Evolutionary conservation across 2,888 invertebrate species (phyloP).

Genomic region (Disparrhopalites patrizii): DNA sequence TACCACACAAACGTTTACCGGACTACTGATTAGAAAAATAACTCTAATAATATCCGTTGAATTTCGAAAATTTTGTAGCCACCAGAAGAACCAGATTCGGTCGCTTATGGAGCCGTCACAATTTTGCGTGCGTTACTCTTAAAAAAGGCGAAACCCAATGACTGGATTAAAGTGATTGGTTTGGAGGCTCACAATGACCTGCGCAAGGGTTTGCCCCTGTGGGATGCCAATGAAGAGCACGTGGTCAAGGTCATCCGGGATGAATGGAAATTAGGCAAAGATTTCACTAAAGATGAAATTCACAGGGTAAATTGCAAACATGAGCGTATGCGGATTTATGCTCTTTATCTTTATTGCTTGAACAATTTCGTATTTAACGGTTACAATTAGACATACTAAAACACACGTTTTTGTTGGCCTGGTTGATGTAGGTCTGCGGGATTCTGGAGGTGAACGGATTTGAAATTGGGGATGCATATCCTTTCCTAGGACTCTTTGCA

Average conservation of each 20-base stretch:
- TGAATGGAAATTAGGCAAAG: conserved; percentile 58
- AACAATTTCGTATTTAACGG: too few relatives aligned
- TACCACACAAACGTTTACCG: too few relatives aligned
- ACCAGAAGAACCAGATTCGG: conserved; percentile 22
- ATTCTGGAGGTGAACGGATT: conserved; percentile 47
- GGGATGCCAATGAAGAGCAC: conserved; percentile 63
- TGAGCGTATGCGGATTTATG: background rate
- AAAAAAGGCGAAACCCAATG: conserved; percentile 36
- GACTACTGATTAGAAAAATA: background rate
- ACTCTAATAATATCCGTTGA: background rate
- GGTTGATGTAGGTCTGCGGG: conserved; percentile 43
- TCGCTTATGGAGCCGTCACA: conserved; percentile 39
- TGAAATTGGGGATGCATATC: conserved; percentile 43
- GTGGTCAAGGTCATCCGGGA: conserved; percentile 61
- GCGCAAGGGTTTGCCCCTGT: conserved; percentile 61
- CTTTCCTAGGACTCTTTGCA: conserved; percentile 42
- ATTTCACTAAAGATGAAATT: conserved; percentile 52
- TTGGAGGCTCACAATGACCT: conserved; percentile 69
- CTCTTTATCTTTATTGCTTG: too few relatives aligned
- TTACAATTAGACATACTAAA: too few relatives aligned
- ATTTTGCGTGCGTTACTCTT: conserved; percentile 45
- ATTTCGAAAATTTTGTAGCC: conserved; percentile 15
- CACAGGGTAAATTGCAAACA: conserved; percentile 23
- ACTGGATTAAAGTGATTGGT: conserved; percentile 57
- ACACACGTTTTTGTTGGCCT: background rate